Percentiles rank a stretch among this genome's conserved stretches.
phyloP scores from a whole-genome alignment of 2,113 vertebrate genomes.

The Balaenoptera acutorostrata region DNA sequence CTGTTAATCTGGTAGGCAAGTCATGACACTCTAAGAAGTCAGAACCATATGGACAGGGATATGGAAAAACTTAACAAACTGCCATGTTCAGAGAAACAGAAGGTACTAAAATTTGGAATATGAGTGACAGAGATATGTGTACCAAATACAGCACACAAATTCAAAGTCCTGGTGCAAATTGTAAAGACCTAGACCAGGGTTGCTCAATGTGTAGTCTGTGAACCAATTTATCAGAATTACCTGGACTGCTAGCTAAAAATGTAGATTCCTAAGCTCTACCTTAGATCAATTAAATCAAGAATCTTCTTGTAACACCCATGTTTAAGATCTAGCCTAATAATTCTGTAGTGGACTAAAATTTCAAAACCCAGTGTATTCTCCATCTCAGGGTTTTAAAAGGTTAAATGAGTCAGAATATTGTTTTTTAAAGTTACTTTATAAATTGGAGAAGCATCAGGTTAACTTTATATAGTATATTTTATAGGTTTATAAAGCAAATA shows the following conservation, averaged over 20 bases:
- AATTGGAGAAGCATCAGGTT: not conserved
- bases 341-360: not conserved
- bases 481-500: not conserved
- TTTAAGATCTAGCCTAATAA: not conserved
- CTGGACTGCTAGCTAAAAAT: not conserved
- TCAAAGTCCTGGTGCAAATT: not conserved
- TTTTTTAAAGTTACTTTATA: conserved; percentile 10
- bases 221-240: not conserved
- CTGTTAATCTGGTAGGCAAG: not conserved
- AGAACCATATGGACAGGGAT: not conserved
- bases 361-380: not conserved
- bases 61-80: not conserved
- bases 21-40: not conserved
- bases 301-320: not conserved
- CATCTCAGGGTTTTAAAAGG: not conserved
- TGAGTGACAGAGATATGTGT: not conserved
- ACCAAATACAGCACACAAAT: not conserved
- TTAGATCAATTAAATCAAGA: not conserved
- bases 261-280: not conserved
- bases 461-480: not conserved
- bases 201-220: not conserved
- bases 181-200: not conserved
- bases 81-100: not conserved
- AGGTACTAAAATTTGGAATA: not conserved
- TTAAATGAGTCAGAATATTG: not conserved